Conservation (phyloP, 2,113 vertebrate genomes). For the Myxocyprinus asiaticus region DNA sequence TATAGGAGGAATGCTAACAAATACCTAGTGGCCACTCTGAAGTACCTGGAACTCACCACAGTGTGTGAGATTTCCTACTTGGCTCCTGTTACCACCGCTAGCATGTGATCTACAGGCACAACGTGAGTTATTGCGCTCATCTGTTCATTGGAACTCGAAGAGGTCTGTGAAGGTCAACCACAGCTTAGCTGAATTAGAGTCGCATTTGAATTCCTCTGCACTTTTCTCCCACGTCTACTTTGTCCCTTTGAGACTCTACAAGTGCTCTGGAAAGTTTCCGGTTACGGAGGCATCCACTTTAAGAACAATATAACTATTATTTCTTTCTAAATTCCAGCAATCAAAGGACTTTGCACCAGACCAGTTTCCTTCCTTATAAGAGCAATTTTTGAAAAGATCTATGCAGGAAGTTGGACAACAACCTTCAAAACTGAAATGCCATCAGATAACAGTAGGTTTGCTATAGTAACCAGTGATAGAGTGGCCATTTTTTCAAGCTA, state of each 20-base stretch:
- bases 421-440: too few species aligned
- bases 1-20: background rate
- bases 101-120: background rate
- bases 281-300: slow-evolving; percentile 12
- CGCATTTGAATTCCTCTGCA: slow-evolving; percentile 33
- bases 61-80: slow-evolving; percentile 7
- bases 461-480: background rate
- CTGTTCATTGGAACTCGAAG: slow-evolving; percentile 34
- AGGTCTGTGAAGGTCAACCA: slow-evolving; percentile 45
- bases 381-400: background rate
- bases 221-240: slow-evolving; percentile 28
- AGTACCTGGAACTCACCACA: background rate
- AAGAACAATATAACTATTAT: slow-evolving; percentile 21
- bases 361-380: background rate
- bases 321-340: background rate
- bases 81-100: slow-evolving; percentile 4
- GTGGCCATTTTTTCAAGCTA: background rate
- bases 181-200: slow-evolving; percentile 32
- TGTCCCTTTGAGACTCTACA: slow-evolving; percentile 43
- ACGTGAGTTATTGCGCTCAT: slow-evolving; percentile 35
- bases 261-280: slow-evolving; percentile 34
- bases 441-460: background rate
- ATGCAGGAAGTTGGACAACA: background rate
- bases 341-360: background rate
- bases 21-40: slow-evolving; percentile 4